Evolutionary conservation across 2,888 invertebrate genomes (phyloP), one percentile per base, ranked within the genome.

Genomic region (Sarcophaga variegata): DNA sequence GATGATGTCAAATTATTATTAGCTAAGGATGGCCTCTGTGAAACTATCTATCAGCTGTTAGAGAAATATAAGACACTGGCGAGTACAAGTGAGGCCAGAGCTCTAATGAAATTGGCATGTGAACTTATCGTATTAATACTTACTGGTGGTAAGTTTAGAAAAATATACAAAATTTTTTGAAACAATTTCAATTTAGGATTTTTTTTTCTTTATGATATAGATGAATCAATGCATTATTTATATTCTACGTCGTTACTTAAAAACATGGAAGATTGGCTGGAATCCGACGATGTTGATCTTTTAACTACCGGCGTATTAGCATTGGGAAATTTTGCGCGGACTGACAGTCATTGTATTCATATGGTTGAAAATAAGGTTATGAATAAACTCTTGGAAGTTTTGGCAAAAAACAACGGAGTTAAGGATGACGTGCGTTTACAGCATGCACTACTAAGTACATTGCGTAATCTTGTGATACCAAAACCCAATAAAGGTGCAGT

Each of bases 251-350:
- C 96, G 96, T 12, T 98, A 96, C 92, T 94, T 93, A 90, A 96
- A 95, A 92, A 94, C 1, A 95, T 97, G 94, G 95, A 97, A 75
- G 94, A 95, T 54, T 98, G 98, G 98, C 94, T 98, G 88, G 95
- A 96, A 83, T 95, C 96, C 0, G 93, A 94, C 27, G 96, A 97
- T 91, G 95, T 95, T 87, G 96, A 97, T 92, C 94, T 98, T 27
- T 94, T 97, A 90, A 95, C 96, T n/a, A 96, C 97, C 0, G 97
- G 97, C 0, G 96, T 97, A 4, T 94, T 98, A 88, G 97, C 97
- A 0, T 95, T 98, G 89, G 98, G 97, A 2, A 98, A 98, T 94
- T 98, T 98, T 93, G 98, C 98, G 0, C 94, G 98, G 66, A 96
- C 96, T 89, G 98, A 98, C 91, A 95, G 95, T 63, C 97, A 98